phyloP scores from a whole-genome alignment of 2,797 vertebrate species.

The Perodicticus potto region DNA sequence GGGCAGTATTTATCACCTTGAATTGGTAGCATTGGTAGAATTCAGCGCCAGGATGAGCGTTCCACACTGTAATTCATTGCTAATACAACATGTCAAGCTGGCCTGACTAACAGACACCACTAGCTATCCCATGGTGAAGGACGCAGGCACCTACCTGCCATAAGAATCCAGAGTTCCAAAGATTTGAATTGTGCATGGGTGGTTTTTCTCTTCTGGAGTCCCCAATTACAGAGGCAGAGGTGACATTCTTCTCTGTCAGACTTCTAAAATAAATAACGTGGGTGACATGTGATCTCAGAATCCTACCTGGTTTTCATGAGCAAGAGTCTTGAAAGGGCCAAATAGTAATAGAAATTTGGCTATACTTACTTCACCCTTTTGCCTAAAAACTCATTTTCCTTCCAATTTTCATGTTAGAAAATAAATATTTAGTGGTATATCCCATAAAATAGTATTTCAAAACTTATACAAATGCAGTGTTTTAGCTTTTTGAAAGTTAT shows the following conservation, averaged over 20 bases:
- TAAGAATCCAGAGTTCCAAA: not conserved
- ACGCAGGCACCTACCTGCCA: not conserved
- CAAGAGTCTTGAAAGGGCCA: not conserved
- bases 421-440: not conserved
- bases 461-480: not conserved
- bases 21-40: not conserved
- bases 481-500: not conserved
- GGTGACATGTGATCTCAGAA: not conserved
- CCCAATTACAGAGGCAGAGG: not conserved
- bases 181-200: not conserved
- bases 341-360: not conserved
- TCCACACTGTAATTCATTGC: not conserved
- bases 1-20: not conserved
- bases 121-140: not conserved
- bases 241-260: not conserved
- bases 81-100: not conserved
- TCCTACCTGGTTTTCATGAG: not conserved
- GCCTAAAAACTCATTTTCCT: not conserved
- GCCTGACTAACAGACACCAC: not conserved
- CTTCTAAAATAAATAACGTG: not conserved
- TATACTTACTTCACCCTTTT: not conserved
- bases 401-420: constrained; percentile 25
- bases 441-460: constrained; percentile 19
- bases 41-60: not conserved
- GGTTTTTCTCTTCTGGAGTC: not conserved